phyloP scores from a whole-genome alignment of 2,797 vertebrate species.

The Oryzias dopingdopingensis region DNA sequence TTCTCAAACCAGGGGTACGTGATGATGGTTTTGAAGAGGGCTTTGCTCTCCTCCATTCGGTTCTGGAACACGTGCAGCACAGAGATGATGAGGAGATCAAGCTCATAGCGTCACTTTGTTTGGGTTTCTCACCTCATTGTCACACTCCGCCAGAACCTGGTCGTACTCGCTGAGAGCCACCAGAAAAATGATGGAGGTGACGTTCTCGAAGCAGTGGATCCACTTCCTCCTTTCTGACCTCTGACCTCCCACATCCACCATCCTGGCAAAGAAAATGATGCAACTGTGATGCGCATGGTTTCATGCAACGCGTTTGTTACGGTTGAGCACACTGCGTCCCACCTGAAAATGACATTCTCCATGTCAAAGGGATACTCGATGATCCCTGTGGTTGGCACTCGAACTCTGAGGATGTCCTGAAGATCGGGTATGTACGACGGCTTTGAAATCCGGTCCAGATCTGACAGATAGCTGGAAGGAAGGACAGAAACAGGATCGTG shows the following conservation, averaged over 20 bases:
- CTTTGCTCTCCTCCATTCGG: slow-evolving; percentile 92
- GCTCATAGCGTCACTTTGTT: background rate
- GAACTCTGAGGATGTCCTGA: slow-evolving; percentile 85
- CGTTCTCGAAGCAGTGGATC: slow-evolving; percentile 94
- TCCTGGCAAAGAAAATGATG: slow-evolving; percentile 60
- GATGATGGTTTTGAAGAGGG: slow-evolving; percentile 91
- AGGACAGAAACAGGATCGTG: background rate
- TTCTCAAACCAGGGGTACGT: slow-evolving; percentile 90
- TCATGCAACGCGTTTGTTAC: background rate
- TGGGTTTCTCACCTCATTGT: slow-evolving; percentile 82
- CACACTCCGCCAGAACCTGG: slow-evolving; percentile 88
- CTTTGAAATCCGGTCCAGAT: slow-evolving; percentile 79
- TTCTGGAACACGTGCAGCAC: slow-evolving; percentile 71
- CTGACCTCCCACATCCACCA: slow-evolving; percentile 93
- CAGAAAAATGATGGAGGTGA: slow-evolving; percentile 93
- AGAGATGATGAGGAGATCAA: background rate
- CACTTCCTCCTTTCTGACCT: slow-evolving; percentile 92
- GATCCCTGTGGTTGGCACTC: slow-evolving; percentile 86
- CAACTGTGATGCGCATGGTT: background rate
- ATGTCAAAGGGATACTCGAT: slow-evolving; percentile 88
- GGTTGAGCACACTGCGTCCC: slow-evolving; percentile 1
- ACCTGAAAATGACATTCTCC: slow-evolving; percentile 90
- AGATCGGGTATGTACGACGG: slow-evolving; percentile 82
- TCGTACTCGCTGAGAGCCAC: slow-evolving; percentile 93
- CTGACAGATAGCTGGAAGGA: slow-evolving; percentile 80